A percentile compares a stretch with the other conserved stretches of the same genome.
Evolutionary conservation across 2,113 vertebrate species (phyloP).

Genomic region (Dissostichus mawsoni): DNA sequence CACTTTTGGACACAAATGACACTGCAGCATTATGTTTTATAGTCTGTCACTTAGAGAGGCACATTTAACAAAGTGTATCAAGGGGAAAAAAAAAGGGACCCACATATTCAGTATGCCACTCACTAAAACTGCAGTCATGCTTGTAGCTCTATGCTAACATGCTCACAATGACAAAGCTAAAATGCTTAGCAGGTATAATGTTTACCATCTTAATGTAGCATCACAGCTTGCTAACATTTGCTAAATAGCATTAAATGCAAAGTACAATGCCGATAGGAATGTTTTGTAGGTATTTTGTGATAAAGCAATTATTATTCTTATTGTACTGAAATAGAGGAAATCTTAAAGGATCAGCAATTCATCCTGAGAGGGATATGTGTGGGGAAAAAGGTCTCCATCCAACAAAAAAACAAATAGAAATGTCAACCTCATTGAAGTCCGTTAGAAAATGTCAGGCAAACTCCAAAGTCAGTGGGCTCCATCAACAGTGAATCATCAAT

Average conservation of each 20-base stretch:
- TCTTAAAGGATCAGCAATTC: too few species aligned
- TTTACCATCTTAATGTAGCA: background rate
- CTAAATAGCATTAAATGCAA: background rate
- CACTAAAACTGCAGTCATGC: background rate
- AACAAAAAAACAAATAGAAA: background rate
- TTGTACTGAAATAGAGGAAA: too few species aligned
- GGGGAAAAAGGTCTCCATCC: background rate
- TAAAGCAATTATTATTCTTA: too few species aligned
- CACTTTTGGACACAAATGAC: background rate
- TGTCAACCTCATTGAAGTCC: background rate
- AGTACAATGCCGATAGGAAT: background rate
- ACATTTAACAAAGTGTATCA: background rate
- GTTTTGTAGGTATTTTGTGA: background rate
- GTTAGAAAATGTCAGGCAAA: background rate
- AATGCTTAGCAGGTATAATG: background rate
- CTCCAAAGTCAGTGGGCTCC: background rate
- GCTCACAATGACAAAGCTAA: background rate
- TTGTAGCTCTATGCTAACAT: background rate
- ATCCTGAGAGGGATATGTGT: too few species aligned
- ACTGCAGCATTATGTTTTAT: background rate
- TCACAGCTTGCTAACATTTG: background rate
- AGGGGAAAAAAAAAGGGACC: background rate
- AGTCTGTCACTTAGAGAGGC: background rate
- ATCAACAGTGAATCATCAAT: background rate
- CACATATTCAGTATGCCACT: background rate